Conservation (phyloP, 2,113 vertebrate species). For the Amazona vittata region DNA sequence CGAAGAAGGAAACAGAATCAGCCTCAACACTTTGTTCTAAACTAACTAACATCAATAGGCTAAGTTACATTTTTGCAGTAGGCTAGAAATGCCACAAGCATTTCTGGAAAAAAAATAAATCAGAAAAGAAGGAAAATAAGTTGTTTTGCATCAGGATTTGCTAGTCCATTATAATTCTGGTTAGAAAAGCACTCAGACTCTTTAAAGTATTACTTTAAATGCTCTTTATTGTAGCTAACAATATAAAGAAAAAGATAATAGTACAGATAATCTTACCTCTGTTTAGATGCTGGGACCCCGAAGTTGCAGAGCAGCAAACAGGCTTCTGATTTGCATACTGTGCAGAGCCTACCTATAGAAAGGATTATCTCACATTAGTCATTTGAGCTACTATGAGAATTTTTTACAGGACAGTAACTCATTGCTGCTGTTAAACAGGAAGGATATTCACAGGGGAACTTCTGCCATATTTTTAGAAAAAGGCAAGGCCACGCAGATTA, state of each 20-base stretch:
- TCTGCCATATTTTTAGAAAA: not conserved
- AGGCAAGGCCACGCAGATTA: not conserved
- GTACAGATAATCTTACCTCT: not conserved
- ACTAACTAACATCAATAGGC: not conserved
- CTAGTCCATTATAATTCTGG: not conserved
- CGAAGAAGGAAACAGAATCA: not conserved
- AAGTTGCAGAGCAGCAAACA: not conserved
- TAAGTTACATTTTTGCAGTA: not conserved
- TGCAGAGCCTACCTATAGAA: not conserved
- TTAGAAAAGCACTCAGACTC: not conserved
- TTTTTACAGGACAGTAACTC: not conserved
- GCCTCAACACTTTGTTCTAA: not conserved
- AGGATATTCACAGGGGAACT: not conserved
- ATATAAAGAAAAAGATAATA: not conserved
- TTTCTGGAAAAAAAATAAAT: not conserved
- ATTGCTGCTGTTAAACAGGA: not conserved
- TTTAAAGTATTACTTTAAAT: not conserved
- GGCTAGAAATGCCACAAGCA: not conserved
- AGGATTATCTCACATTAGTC: not conserved
- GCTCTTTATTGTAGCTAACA: not conserved
- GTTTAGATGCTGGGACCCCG: not conserved
- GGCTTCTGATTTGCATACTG: not conserved
- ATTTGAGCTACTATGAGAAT: not conserved
- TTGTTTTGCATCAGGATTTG: not conserved
- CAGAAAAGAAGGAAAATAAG: not conserved